phyloP scores from a whole-genome alignment of 2,888 invertebrate species.

The Tinea pellionella region DNA sequence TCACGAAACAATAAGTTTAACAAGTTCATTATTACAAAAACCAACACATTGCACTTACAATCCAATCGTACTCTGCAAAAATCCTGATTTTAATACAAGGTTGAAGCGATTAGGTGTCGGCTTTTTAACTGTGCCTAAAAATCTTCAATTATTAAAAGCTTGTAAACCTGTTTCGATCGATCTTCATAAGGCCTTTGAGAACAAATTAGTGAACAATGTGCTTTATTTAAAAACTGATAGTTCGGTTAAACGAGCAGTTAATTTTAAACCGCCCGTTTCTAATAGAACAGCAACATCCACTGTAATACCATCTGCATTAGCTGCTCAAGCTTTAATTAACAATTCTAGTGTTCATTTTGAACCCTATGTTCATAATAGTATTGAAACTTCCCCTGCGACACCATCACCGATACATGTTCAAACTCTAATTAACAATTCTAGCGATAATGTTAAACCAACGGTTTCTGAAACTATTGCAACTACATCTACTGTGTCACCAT shows the following conservation, averaged over 20 bases:
- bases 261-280: not conserved
- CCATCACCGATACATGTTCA: too few relatives aligned
- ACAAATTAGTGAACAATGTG: constrained; percentile 37
- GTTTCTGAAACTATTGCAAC: too few relatives aligned
- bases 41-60: constrained; percentile 41
- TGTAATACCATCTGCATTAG: constrained; percentile 31
- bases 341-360: too few relatives aligned
- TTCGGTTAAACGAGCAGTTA: not conserved
- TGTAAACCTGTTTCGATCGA: constrained; percentile 53
- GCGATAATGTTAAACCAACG: too few relatives aligned
- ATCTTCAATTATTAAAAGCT: constrained; percentile 36
- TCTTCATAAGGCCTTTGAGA: constrained; percentile 46
- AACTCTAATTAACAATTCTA: too few relatives aligned
- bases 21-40: constrained; percentile 43
- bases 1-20: constrained; percentile 14
- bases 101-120: constrained; percentile 43
- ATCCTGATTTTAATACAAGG: constrained; percentile 57
- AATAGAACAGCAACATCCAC: constrained; percentile 11
- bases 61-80: constrained; percentile 49
- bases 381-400: too few relatives aligned
- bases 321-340: constrained; percentile 36
- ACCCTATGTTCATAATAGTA: too few relatives aligned
- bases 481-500: too few relatives aligned
- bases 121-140: constrained; percentile 40
- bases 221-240: constrained; percentile 30